Percentiles rank a stretch among this genome's conserved stretches.
These are phyloP conservation scores for Manis javanica DNA, from an alignment of 2,797 vertebrate species.

Conservation along the genomic window DNA sequence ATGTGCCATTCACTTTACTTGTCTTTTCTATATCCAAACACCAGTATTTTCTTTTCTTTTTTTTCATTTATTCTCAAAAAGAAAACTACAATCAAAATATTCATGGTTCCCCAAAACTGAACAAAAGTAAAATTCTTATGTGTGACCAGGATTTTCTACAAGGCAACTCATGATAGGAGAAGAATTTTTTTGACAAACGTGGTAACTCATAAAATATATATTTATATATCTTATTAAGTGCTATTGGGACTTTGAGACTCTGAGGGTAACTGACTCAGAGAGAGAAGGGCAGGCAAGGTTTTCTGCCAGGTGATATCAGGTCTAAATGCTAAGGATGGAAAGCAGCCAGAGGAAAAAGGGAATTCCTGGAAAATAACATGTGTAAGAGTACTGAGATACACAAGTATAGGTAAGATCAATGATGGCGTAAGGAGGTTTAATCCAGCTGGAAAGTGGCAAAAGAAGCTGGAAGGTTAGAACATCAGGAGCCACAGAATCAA, in stretches of 20 bases:
- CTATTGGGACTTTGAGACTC: neutral
- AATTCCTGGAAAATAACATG: neutral
- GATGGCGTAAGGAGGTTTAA: neutral
- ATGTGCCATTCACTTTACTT: neutral
- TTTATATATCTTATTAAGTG: neutral
- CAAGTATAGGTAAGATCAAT: neutral
- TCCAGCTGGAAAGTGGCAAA: neutral
- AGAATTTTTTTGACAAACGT: neutral
- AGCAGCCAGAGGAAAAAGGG: neutral
- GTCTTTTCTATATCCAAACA: neutral
- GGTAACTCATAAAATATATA: neutral
- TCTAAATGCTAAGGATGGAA: neutral
- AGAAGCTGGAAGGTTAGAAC: neutral
- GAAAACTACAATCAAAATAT: neutral
- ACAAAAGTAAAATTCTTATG: neutral
- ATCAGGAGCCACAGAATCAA: neutral
- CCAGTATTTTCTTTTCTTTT: neutral
- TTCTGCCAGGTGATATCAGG: neutral
- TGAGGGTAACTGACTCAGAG: neutral
- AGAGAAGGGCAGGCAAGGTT: neutral
- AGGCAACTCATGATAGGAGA: neutral
- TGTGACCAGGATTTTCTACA: neutral
- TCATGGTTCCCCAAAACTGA: neutral
- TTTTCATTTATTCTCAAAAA: neutral
- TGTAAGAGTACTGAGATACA: neutral